Evolutionary conservation across 2,888 invertebrate species (phyloP), one percentile per base, ranked within the genome.

Genomic region (Penaeus monodon): DNA sequence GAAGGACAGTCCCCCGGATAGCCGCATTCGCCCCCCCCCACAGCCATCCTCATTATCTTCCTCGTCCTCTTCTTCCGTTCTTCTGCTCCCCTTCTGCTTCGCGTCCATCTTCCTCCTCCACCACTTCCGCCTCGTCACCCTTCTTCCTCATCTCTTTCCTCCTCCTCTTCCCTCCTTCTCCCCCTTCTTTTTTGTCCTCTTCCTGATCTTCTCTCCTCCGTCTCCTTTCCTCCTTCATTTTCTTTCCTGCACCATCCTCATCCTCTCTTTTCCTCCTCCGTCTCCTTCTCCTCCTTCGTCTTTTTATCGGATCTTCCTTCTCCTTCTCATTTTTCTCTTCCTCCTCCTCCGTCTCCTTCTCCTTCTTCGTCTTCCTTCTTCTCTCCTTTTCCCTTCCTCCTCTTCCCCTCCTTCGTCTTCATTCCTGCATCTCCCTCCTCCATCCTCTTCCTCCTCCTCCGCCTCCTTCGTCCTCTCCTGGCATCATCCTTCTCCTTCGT

Each of bases 91-190:
- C 4, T 68, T 12, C 68, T 17, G 33, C 33, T 33, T 33, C 33
- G 33, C 33, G 33, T 33, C 3, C 33, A n/a, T 33, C 33, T 33
- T 33, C 33, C 33, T 33, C 33, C 33, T 33, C 33, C 33, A 2
- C 33, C 33, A 33, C 33, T 33, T 33, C 33, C 33, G 33, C 33
- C 33, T 33, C 33, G 33, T 33, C 33, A 33, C 33, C 33, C 33
- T 33, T 33, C 33, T 33, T 33, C 33, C 3, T n/a, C n/a, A n/a
- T n/a, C n/a, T n/a, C n/a, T 33, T 33, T 3, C 3, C 33, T 3
- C 3, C 33, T 3, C 3, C 3, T 3, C 3, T 3, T 33, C 3
- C 3, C 33, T 3, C 3, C 33, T 3, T 1, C 3, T 3, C 3
- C 33, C 33, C 33, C 33, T 33, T 33, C 33, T 3, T 33, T 33